A percentile compares a stretch with the other conserved stretches of the same genome.
These are phyloP conservation scores for Automeris io DNA, from an alignment of 2,888 invertebrate species.

Conservation along the genomic window DNA sequence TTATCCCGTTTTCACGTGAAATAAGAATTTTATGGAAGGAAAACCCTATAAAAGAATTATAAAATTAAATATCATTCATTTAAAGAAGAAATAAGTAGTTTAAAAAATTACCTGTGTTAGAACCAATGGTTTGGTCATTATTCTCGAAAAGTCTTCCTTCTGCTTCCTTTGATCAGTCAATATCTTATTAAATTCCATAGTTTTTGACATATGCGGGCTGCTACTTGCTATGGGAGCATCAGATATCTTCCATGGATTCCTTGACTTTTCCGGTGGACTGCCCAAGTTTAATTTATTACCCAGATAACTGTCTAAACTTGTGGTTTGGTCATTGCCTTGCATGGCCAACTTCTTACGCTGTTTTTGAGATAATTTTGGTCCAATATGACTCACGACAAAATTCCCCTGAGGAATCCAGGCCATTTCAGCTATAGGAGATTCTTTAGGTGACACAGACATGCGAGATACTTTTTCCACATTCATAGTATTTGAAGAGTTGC, in stretches of 20 bases:
- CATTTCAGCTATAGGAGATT: slow-evolving; percentile 35
- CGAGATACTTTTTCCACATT: slow-evolving; percentile 31
- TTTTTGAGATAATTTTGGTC: slow-evolving; percentile 80
- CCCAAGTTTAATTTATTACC: slow-evolving; percentile 35
- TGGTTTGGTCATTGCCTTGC: slow-evolving; percentile 46
- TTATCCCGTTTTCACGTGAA: not conserved
- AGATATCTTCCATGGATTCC: slow-evolving; percentile 66
- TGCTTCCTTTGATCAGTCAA: slow-evolving; percentile 85
- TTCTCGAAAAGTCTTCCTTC: slow-evolving; percentile 82
- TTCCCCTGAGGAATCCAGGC: slow-evolving; percentile 49
- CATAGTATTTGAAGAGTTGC: slow-evolving; percentile 40
- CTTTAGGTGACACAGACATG: slow-evolving; percentile 55
- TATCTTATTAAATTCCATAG: slow-evolving; percentile 73
- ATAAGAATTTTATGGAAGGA: slow-evolving; percentile 1
- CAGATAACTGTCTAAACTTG: slow-evolving; percentile 44
- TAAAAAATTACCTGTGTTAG: slow-evolving; percentile 81
- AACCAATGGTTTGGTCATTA: slow-evolving; percentile 83
- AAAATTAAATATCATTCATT: too few relatives aligned
- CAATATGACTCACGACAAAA: slow-evolving; percentile 56
- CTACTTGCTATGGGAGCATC: slow-evolving; percentile 45
- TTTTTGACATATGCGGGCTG: slow-evolving; percentile 51
- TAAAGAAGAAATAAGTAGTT: too few relatives aligned
- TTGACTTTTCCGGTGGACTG: slow-evolving; percentile 61
- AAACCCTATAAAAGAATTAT: too few relatives aligned
- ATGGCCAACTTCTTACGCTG: slow-evolving; percentile 78